Evolutionary conservation across 2,888 invertebrate genomes (phyloP), one percentile per base, ranked within the genome.

Genomic region (Cerastis leucographa): DNA sequence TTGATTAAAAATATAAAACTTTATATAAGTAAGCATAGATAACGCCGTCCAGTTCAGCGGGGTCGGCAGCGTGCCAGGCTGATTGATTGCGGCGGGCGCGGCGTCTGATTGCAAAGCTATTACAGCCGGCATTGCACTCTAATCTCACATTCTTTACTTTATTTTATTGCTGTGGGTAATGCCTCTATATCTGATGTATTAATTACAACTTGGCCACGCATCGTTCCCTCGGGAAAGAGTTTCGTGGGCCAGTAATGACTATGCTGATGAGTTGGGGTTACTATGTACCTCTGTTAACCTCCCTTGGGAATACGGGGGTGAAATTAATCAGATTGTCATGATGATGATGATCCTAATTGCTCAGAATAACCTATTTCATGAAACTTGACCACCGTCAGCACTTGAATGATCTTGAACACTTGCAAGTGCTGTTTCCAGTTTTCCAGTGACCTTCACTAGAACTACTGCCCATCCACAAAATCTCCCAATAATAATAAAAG

Each of bases 81-180:
- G 80, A 82, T 82, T 67, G 83, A 81, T 71, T 2, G 62, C 62
- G 59, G 51, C 40, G 73, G 59, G 66, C 25, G 76, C 59, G 65
- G 51, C 51, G 82, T 46, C 72, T 86, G 85, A 86, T 86, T 82
- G 87, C 82, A 73, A 80, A 86, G 74, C 78, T 69, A 86, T 84
- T 78, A 82, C 77, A 67, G 49, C 42, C 42, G 14, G 65, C 69
- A 67, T 72, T 72, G 83, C 76, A 69, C 81, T 68, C 78, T 77
- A 79, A 86, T 79, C 84, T 82, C 72, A 78, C 82, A 82, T 78
- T 78, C 66, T 72, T 78, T 56, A 59, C 74, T 67, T 68, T 69
- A 71, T 80, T 80, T 78, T 71, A 81, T 83, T 78, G 73, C 69
- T 71, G 76, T 66, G 68, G 70, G 65, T 69, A 65, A 72, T 76